Evolutionary conservation across 64 coral and sea anemone genomes (phyloP).

Genomic region (Actinia equina): DNA sequence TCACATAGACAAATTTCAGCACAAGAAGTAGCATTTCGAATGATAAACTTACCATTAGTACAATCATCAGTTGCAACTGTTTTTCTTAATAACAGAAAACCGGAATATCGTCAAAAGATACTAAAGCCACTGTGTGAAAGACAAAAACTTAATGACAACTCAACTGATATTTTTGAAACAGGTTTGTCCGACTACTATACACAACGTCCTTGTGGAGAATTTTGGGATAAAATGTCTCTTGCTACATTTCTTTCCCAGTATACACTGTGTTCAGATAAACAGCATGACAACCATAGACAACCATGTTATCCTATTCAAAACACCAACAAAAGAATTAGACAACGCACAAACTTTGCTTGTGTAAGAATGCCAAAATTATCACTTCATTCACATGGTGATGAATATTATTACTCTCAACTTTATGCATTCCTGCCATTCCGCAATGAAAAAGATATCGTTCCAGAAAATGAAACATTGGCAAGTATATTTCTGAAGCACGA

Average conservation of each 20-base stretch:
- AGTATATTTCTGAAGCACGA: background rate
- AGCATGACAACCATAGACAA: background rate
- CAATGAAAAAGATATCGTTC: background rate
- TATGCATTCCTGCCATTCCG: constrained; percentile 11
- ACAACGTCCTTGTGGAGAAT: background rate
- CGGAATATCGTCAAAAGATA: constrained; percentile 19
- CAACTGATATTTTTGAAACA: constrained; percentile 27
- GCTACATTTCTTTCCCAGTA: constrained; percentile 12
- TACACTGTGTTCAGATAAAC: background rate
- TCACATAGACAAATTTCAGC: constrained; percentile 24
- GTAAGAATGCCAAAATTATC: constrained; percentile 19
- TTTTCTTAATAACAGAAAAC: constrained; percentile 20
- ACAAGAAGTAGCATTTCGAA: constrained; percentile 30
- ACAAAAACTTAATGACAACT: constrained; percentile 21
- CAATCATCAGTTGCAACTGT: constrained; percentile 20
- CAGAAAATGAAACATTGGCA: background rate
- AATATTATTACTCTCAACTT: background rate
- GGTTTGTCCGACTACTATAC: constrained; percentile 5
- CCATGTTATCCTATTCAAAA: constrained; percentile 27
- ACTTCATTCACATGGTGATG: background rate
- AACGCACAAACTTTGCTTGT: background rate
- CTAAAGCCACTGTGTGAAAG: constrained; percentile 18
- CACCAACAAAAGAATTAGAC: constrained; percentile 11
- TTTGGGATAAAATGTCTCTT: constrained; percentile 6
- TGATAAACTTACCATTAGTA: constrained; percentile 25